These are phyloP conservation scores for Bombycilla garrulus DNA, from an alignment of 2,113 vertebrate species.

Conservation along the genomic window DNA sequence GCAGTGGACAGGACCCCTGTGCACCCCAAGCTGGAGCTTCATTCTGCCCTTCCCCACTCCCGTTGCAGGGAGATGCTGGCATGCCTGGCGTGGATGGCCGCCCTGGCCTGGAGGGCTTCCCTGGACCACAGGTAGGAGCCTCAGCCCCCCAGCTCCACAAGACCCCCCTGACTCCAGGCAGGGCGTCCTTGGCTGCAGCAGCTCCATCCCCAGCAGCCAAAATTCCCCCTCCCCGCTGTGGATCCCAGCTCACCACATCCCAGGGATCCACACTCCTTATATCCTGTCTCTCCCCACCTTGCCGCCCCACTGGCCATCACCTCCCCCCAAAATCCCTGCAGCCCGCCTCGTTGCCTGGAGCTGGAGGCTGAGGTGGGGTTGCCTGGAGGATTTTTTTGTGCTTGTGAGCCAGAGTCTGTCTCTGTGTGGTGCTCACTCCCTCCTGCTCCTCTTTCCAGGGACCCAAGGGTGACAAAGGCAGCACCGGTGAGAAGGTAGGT, in stretches of 20 bases:
- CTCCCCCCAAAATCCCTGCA: not conserved
- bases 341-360: not conserved
- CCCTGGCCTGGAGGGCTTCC: conserved; percentile 84
- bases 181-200: not conserved
- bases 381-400: not conserved
- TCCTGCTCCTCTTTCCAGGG: conserved; percentile 77
- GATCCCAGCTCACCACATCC: fast-evolving
- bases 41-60: not conserved
- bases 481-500: conserved; percentile 83
- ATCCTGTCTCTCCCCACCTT: not conserved
- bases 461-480: conserved; percentile 82
- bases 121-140: conserved; percentile 81
- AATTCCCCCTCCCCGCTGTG: not conserved
- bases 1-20: not conserved
- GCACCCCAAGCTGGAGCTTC: not conserved
- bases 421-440: not conserved
- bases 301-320: not conserved
- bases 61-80: conserved; percentile 71
- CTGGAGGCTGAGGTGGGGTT: not conserved
- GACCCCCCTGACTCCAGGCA: not conserved
- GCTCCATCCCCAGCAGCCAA: not conserved
- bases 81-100: conserved; percentile 76
- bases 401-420: not conserved
- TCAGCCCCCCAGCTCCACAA: not conserved
- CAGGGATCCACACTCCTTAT: not conserved